Conservation (phyloP, 2,888 invertebrate genomes). For the Stenodera caucasica region DNA sequence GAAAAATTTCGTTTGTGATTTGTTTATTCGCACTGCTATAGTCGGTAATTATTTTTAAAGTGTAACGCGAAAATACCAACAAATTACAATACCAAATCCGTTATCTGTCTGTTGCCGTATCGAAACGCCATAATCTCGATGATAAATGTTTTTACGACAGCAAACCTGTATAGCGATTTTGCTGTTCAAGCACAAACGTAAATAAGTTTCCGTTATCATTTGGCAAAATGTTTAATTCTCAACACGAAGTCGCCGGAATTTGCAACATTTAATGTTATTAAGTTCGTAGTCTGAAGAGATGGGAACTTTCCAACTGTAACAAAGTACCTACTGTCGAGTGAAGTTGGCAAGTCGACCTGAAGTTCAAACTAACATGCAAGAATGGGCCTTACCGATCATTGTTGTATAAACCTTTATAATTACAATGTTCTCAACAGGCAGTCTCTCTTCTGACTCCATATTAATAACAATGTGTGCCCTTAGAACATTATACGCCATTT, state of each 20-base stretch:
- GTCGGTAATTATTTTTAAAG: slow-evolving; percentile 2
- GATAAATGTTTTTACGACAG: slow-evolving; percentile 22
- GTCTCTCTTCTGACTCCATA: background rate
- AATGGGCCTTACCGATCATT: background rate
- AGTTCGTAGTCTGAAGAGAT: slow-evolving; percentile 29
- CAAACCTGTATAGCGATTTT: slow-evolving; percentile 10
- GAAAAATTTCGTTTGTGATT: slow-evolving; percentile 33
- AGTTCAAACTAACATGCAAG: slow-evolving; percentile 1
- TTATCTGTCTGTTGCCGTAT: too few relatives aligned
- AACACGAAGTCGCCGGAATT: slow-evolving; percentile 31
- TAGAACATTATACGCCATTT: background rate
- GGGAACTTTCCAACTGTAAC: slow-evolving; percentile 34
- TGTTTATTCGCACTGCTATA: slow-evolving; percentile 42
- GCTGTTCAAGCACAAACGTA: slow-evolving; percentile 6
- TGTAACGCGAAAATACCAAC: background rate
- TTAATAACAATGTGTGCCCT: background rate
- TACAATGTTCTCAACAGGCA: slow-evolving; percentile 3
- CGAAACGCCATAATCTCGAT: background rate
- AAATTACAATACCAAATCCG: too few relatives aligned
- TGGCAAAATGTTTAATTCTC: slow-evolving; percentile 30
- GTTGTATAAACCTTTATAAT: background rate
- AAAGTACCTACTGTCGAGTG: slow-evolving; percentile 31
- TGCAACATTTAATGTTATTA: slow-evolving; percentile 35
- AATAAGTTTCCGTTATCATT: slow-evolving; percentile 28
- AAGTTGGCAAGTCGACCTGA: slow-evolving; percentile 24